These are phyloP conservation scores for Diuraphis noxia DNA, from an alignment of 1,140 invertebrate species.

Conservation along the genomic window DNA sequence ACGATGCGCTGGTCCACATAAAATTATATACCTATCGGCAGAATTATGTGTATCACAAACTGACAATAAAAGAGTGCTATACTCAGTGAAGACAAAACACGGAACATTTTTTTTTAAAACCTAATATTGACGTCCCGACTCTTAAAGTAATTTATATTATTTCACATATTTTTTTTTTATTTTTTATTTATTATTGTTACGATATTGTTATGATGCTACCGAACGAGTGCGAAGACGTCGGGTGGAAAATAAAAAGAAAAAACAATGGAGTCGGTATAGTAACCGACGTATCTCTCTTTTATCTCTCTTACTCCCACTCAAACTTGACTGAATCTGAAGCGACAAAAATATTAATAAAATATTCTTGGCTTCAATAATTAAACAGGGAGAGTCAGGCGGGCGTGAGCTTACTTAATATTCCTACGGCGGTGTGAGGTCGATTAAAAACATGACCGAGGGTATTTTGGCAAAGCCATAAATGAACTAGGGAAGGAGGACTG, in stretches of 20 bases:
- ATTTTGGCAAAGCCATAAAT: conserved; percentile 52
- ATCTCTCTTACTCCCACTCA: background rate
- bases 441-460: conserved; percentile 51
- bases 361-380: conserved; percentile 53
- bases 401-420: conserved; percentile 47
- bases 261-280: background rate
- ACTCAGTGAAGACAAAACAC: background rate
- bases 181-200: background rate
- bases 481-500: conserved; percentile 37
- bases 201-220: background rate
- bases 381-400: background rate
- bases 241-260: background rate
- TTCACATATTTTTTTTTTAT: background rate
- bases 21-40: background rate
- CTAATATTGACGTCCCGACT: background rate
- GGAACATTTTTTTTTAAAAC: background rate
- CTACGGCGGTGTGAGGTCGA: conserved; percentile 48
- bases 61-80: background rate
- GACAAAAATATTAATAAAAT: conserved; percentile 37
- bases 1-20: background rate
- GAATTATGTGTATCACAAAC: background rate
- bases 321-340: conserved; percentile 24
- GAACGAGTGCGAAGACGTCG: background rate
- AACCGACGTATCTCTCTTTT: background rate
- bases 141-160: background rate